Conservation (phyloP, 2,888 invertebrate species). For the Dasysyrphus tricinctus region DNA sequence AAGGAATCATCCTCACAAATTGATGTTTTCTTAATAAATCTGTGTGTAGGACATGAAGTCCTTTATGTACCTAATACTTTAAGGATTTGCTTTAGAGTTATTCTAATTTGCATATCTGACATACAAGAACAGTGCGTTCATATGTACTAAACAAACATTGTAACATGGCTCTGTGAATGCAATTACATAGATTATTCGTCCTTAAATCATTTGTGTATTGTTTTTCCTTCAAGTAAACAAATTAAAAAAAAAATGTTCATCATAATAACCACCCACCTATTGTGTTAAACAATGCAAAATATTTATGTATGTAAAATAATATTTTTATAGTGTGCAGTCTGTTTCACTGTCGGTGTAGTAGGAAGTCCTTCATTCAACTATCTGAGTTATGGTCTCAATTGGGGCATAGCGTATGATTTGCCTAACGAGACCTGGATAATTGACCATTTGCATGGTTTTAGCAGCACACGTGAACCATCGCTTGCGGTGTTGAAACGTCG, state of each 20-base stretch:
- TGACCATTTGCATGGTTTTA: slow-evolving; percentile 80
- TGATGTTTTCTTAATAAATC: slow-evolving; percentile 1
- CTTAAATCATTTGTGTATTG: not conserved
- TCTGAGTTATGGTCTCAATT: slow-evolving; percentile 87
- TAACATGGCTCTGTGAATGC: not conserved
- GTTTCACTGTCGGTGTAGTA: slow-evolving; percentile 86
- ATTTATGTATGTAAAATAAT: slow-evolving; percentile 9
- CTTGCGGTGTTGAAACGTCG: slow-evolving; percentile 84
- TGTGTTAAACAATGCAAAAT: slow-evolving; percentile 16
- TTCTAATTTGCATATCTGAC: not conserved
- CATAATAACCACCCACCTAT: not conserved
- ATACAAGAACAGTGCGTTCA: not conserved
- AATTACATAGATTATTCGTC: slow-evolving; percentile 8
- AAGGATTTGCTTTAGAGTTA: slow-evolving; percentile 2
- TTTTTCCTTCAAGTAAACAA: not conserved
- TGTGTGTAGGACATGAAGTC: not conserved
- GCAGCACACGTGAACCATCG: slow-evolving; percentile 76
- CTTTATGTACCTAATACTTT: not conserved
- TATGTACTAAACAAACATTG: not conserved
- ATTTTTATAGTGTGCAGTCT: slow-evolving; percentile 84
- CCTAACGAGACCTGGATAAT: slow-evolving; percentile 85
- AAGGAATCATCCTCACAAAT: slow-evolving; percentile 12
- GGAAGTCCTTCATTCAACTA: slow-evolving; percentile 85
- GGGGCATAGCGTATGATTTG: slow-evolving; percentile 88
- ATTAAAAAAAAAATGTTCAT: not conserved